Percentiles rank a stretch among this genome's conserved stretches.
Conservation (phyloP, 1,140 invertebrate genomes). For the Limonius californicus region DNA sequence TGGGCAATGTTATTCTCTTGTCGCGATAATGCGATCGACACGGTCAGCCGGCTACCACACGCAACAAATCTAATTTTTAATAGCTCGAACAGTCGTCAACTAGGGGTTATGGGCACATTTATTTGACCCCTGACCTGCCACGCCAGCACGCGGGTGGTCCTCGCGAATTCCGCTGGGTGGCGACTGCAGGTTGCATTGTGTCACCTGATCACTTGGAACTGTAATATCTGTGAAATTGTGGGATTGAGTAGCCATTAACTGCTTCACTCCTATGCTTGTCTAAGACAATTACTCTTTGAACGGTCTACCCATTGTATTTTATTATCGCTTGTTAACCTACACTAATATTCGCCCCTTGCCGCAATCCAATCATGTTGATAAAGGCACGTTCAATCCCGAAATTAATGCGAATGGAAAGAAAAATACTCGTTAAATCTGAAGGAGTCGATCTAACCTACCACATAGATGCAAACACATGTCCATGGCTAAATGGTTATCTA, state of each 20-base stretch:
- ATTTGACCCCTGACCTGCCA: slow-evolving; percentile 23
- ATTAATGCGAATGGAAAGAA: no score
- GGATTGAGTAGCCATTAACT: not conserved
- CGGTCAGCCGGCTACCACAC: slow-evolving; percentile 22
- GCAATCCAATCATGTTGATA: no score
- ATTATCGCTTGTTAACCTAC: not conserved
- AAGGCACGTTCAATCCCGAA: no score
- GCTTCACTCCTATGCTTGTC: not conserved
- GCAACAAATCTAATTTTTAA: slow-evolving; percentile 30
- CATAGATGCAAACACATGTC: no score
- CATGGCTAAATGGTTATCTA: no score
- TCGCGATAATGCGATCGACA: slow-evolving; percentile 4
- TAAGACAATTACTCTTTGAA: no score
- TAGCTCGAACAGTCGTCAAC: slow-evolving; percentile 24
- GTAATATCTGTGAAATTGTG: slow-evolving; percentile 10
- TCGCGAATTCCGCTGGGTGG: slow-evolving; percentile 6
- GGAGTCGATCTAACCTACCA: no score
- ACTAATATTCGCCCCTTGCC: no score
- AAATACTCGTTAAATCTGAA: no score
- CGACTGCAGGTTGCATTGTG: not conserved
- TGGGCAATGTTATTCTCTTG: not conserved
- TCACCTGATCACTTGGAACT: slow-evolving; percentile 4
- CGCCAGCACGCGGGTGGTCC: slow-evolving; percentile 22
- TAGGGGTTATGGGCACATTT: slow-evolving; percentile 24
- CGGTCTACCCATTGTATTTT: not conserved